Percentiles rank a stretch among this genome's conserved stretches.
Evolutionary conservation across 2,888 invertebrate genomes (phyloP).

Genomic region (Disparrhopalites patrizii): DNA sequence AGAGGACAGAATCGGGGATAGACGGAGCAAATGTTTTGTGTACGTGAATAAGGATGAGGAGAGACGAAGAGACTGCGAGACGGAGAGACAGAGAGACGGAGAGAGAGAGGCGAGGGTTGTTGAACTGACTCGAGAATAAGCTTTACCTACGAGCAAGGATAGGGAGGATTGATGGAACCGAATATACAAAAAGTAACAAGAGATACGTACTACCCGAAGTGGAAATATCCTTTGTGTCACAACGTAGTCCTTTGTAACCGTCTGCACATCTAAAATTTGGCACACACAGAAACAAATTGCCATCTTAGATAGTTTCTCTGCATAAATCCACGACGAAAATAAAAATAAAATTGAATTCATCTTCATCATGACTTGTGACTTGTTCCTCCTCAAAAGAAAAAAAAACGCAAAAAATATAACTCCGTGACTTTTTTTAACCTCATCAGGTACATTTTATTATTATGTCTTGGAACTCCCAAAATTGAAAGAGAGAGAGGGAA

Average conservation of each 20-base stretch:
- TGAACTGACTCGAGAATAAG: conserved; percentile 42
- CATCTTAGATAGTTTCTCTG: conserved; percentile 32
- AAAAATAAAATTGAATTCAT: conserved; percentile 28
- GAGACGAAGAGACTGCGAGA: background rate
- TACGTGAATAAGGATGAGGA: background rate
- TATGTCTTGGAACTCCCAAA: background rate
- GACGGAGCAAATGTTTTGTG: too few species aligned
- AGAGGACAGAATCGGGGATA: background rate
- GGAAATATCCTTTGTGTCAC: conserved; percentile 74
- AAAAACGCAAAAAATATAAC: conserved; percentile 1
- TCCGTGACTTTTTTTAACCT: background rate
- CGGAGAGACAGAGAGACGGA: conserved; percentile 3
- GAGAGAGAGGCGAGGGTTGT: conserved; percentile 33
- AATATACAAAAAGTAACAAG: conserved; percentile 48
- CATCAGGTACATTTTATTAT: background rate
- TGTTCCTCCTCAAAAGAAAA: background rate
- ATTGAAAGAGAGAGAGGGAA: background rate
- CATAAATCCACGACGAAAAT: conserved; percentile 31
- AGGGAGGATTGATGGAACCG: conserved; percentile 48
- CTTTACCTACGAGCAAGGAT: conserved; percentile 48
- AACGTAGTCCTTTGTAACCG: conserved; percentile 73
- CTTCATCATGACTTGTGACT: conserved; percentile 18
- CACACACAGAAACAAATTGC: conserved; percentile 34
- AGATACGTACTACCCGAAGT: conserved; percentile 51
- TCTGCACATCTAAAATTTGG: conserved; percentile 66